phyloP scores from a whole-genome alignment of 2,113 vertebrate species.

The Protobothrops flavoviridis region DNA sequence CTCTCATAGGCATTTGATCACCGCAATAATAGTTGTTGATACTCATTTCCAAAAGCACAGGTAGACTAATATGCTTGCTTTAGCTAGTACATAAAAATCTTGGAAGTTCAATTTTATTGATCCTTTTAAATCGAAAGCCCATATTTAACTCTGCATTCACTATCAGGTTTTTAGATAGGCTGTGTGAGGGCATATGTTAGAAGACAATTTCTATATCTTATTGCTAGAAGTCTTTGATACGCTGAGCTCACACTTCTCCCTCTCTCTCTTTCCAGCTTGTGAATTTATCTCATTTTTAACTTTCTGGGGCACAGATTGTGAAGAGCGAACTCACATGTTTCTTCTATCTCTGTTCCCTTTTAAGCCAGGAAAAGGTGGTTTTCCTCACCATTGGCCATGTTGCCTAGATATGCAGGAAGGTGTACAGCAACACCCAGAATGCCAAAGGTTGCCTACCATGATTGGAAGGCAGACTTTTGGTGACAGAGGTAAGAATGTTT shows the following conservation, averaged over 20 bases:
- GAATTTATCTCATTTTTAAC: background rate
- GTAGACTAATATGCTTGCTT: background rate
- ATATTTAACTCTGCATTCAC: background rate
- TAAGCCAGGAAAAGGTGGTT: background rate
- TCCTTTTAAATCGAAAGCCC: background rate
- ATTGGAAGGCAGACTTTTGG: background rate
- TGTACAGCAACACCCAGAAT: background rate
- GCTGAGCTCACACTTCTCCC: too few species aligned
- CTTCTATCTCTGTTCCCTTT: background rate
- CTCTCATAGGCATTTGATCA: slow-evolving; percentile 15
- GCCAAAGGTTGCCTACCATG: background rate
- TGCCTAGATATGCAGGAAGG: background rate
- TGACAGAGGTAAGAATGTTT: background rate
- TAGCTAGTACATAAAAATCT: background rate
- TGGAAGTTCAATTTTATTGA: background rate
- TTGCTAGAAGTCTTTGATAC: background rate
- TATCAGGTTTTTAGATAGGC: background rate
- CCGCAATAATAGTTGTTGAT: slow-evolving; percentile 17
- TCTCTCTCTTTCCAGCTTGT: background rate
- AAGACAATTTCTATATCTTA: background rate
- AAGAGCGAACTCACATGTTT: background rate
- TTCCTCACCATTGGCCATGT: background rate
- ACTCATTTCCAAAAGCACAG: background rate
- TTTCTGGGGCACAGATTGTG: background rate
- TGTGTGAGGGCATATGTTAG: background rate